Base-by-base conservation (phyloP, 2,113 vertebrate species). In the Ptilorrhoa leucosticta region DNA sequence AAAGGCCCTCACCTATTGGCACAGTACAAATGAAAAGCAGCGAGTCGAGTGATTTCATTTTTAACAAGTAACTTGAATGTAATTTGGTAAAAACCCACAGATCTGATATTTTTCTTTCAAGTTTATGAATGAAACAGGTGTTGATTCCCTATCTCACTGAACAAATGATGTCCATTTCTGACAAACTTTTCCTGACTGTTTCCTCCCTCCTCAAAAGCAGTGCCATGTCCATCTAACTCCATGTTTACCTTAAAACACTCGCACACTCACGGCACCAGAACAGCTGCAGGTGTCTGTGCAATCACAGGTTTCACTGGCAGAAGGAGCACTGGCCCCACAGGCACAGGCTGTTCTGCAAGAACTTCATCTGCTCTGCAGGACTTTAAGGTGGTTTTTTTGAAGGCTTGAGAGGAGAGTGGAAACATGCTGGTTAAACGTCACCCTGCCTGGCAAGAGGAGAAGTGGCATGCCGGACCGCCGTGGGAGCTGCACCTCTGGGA, bases 391-490 rank as follows among this genome's bases (percentile, higher is more conserved):
- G 1, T 4, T 26, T 37, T 42, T 12, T 1, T 16, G 6, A 4
- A 39, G 66, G 47, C 8, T 20, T 11, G 14, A 70, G 48, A 58
- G 40, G 30, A 9, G 35, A 64, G 15, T 1, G 12, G 54, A 23
- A n/a, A 51, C 35, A 3, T 2, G 80, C 23, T 3, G 6, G 30
- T 7, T 7, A 7, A 30, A 24, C 1, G 9, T 10, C 26, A 0
- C 45, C 18, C 11, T 3, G n/a, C 13, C 53, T 7, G 51, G 51
- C 54, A 40, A 21, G 21, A 21, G 35, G 53, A 60, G 75, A 8
- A n/a, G 28, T 4, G 10, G 13, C 28, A 7, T 0, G 31, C 42
- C 5, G 31, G 14, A 7, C 8, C 0, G 0, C 0, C 2, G 31
- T 4, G 58, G 33, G 58, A 42, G 44, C 68, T 13, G 45, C 18